Base-by-base conservation (phyloP, 2,888 invertebrate genomes). In the Pristionchus exspectatus region DNA sequence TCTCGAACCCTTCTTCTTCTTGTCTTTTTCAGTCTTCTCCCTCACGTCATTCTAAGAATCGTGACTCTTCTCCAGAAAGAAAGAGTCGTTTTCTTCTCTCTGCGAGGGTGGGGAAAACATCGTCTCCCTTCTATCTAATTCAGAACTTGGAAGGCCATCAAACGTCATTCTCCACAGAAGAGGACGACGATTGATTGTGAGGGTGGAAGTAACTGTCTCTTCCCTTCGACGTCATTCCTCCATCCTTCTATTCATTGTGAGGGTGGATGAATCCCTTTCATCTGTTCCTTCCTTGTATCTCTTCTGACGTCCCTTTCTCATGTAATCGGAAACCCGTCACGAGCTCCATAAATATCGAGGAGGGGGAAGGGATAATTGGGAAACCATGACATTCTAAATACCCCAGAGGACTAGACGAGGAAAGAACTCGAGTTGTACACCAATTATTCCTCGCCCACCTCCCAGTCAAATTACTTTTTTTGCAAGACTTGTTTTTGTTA, bases 51-150 rank as follows among this genome's bases (percentile, higher is more conserved):
- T 81, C 81, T n/a, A 21, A n/a, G 24, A n/a, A 38, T 50, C 44
- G 81, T 81, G 81, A 81, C 50, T 50, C 18, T 27, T 77, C 74
- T 81, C 30, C 50, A 74, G 44, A 81, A 81, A 38, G 74, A 74
- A 74, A 74, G 74, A 33, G 33, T 38, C 74, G 33, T 74, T 33
- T 24, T 38, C 74, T 74, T 24, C 24, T 72, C 24, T 50, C 0
- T 44, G 81, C 44, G 81, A 50, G 50, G 81, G 50, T 81, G 44
- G 44, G 30, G 50, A 81, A n/a, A 81, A 50, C 44, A 81, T 44
- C 81, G 21, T 44, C 69, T 72, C 69, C n/a, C 63, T n/a, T n/a
- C 24, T 63, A 24, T 30, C 30, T 30, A 72, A 30, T 72, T 72
- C 30, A 27, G 30, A 72, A 72, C 69, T 72, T 72, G 12, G 33